Evolutionary conservation across 2,113 vertebrate species (phyloP).

Genomic region (Thryonomys swinderianus): DNA sequence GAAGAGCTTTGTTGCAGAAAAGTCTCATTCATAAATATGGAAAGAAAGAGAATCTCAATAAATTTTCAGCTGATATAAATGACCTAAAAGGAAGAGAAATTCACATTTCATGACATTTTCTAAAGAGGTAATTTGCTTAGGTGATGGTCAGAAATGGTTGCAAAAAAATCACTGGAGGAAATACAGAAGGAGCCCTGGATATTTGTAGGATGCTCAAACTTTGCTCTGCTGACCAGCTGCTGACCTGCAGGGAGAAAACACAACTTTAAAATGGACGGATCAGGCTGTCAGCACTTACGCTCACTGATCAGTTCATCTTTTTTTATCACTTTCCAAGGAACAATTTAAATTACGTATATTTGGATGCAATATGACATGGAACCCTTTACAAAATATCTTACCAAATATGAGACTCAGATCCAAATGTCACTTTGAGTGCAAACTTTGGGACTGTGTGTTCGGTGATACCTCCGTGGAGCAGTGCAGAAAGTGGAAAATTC

Average conservation of each 20-base stretch:
- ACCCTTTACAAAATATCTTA: background rate
- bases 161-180: background rate
- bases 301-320: background rate
- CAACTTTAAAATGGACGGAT: background rate
- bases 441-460: background rate
- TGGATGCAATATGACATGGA: background rate
- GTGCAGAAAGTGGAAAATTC: conserved; percentile 7
- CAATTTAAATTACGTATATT: background rate
- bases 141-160: background rate
- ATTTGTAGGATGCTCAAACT: background rate
- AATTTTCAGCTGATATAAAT: background rate
- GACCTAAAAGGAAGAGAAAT: background rate
- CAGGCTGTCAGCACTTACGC: background rate
- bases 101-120: background rate
- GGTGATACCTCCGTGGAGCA: background rate
- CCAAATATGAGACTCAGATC: conserved; percentile 27
- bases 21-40: background rate
- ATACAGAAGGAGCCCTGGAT: background rate
- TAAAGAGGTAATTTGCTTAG: conserved; percentile 8
- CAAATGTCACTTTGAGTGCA: background rate
- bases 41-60: background rate
- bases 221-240: background rate
- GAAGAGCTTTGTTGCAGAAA: background rate
- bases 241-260: background rate
- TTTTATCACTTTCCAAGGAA: background rate